Conservation (phyloP, 2,888 invertebrate genomes). For the Ophion ellenae region DNA sequence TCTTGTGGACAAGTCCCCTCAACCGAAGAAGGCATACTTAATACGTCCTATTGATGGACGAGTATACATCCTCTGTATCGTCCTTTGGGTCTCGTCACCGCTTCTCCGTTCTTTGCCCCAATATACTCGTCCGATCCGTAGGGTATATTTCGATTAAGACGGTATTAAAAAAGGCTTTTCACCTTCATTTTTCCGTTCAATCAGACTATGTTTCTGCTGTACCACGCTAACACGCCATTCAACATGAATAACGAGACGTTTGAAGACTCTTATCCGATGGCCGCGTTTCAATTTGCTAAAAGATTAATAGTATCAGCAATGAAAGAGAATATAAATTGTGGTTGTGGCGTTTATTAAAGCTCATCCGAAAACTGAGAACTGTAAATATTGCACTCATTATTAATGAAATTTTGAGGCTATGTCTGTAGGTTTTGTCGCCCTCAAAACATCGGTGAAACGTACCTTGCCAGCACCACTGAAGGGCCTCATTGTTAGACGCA, state of each 20-base stretch:
- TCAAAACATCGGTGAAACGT: too few relatives aligned
- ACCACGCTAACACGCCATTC: too few relatives aligned
- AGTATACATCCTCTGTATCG: neutral
- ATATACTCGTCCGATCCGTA: conserved; percentile 11
- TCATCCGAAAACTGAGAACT: too few relatives aligned
- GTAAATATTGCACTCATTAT: too few relatives aligned
- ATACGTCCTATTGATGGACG: conserved; percentile 1
- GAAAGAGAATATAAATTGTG: neutral
- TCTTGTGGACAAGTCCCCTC: conserved; percentile 22
- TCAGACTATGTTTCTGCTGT: too few relatives aligned
- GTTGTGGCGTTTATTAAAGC: too few relatives aligned
- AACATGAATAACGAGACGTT: too few relatives aligned
- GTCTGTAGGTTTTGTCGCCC: too few relatives aligned
- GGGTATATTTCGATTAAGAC: conserved; percentile 20
- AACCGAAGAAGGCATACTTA: conserved; percentile 5
- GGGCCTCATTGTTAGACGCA: too few relatives aligned
- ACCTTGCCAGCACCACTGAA: too few relatives aligned
- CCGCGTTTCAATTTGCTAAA: neutral
- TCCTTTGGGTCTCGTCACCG: neutral
- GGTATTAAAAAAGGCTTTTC: conserved; percentile 1
- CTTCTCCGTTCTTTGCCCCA: conserved; percentile 5
- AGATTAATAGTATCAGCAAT: neutral
- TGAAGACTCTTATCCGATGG: too few relatives aligned
- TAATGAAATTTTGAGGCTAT: too few relatives aligned
- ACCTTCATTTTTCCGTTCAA: neutral